Evolutionary conservation across 2,113 vertebrate species (phyloP).

Genomic region (Ptilorrhoa leucosticta): DNA sequence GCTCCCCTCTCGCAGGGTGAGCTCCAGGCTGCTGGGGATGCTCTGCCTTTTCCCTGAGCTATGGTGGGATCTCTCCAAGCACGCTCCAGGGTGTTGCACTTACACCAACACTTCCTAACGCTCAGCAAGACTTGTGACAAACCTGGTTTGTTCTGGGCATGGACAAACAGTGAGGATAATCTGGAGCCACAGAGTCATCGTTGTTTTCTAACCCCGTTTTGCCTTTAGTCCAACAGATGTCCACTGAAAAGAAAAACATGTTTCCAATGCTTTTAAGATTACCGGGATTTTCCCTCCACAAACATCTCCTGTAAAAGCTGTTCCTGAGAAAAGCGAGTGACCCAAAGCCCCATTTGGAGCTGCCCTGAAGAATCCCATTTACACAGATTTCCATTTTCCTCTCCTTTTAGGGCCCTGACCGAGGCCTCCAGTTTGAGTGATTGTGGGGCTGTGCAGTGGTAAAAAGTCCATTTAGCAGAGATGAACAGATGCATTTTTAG

Average conservation of each 20-base stretch:
- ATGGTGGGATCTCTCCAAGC: not conserved
- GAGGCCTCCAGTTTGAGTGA: not conserved
- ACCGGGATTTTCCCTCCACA: not conserved
- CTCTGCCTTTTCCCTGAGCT: not conserved
- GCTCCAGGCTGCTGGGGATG: not conserved
- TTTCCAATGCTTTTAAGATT: not conserved
- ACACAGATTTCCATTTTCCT: not conserved
- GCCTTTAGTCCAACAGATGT: conserved; percentile 31
- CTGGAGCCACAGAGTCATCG: not conserved
- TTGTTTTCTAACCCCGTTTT: not conserved
- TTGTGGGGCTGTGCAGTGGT: not conserved
- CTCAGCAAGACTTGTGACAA: conserved; percentile 21
- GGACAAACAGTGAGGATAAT: not conserved
- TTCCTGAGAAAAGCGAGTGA: not conserved
- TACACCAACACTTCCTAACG: not conserved
- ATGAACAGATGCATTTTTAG: not conserved
- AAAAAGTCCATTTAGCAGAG: not conserved
- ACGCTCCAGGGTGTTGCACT: not conserved
- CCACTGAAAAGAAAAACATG: conserved; percentile 30
- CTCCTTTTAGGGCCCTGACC: not conserved
- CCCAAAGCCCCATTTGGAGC: not conserved
- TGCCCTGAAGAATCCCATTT: not conserved
- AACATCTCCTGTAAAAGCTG: not conserved
- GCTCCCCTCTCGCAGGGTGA: not conserved
- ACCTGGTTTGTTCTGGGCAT: not conserved